Percentiles rank a stretch among this genome's conserved stretches.
phyloP scores from a whole-genome alignment of 2,113 vertebrate genomes.

The Alectura lathami region DNA sequence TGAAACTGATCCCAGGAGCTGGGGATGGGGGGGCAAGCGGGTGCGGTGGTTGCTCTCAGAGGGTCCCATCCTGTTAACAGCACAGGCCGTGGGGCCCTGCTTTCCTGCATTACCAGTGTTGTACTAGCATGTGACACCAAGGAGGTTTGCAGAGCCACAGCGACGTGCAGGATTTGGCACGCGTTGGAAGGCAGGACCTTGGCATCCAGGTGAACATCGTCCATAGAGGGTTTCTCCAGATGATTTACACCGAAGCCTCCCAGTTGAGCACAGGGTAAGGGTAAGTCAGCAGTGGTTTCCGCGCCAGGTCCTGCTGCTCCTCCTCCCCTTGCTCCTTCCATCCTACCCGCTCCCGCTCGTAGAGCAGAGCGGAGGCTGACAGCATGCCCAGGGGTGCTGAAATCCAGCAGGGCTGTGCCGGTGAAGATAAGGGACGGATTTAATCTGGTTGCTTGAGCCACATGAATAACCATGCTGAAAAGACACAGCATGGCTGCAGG shows the following conservation, averaged over 20 bases:
- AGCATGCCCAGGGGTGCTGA: not conserved
- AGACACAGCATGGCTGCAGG: not conserved
- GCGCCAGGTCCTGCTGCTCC: not conserved
- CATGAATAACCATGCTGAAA: not conserved
- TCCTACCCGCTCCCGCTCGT: no score
- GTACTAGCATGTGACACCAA: no score
- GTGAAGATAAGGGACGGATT: not conserved
- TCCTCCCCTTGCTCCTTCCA: no score
- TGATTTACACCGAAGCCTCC: not conserved
- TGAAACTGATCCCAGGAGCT: not conserved
- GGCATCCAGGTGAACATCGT: not conserved
- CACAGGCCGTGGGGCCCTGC: fast-evolving
- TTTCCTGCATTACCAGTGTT: not conserved
- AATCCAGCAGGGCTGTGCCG: not conserved
- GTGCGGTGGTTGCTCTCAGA: not conserved
- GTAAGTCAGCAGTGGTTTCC: not conserved
- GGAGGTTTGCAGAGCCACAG: not conserved
- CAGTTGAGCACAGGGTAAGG: not conserved
- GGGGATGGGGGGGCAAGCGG: not conserved
- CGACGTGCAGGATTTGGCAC: fast-evolving
- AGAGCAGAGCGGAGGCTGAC: no score
- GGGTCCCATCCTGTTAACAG: not conserved
- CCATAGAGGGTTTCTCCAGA: not conserved
- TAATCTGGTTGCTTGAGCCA: not conserved
- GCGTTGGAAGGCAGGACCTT: not conserved